Conservation (phyloP, 2,888 invertebrate genomes). For the Perdita meconis region DNA sequence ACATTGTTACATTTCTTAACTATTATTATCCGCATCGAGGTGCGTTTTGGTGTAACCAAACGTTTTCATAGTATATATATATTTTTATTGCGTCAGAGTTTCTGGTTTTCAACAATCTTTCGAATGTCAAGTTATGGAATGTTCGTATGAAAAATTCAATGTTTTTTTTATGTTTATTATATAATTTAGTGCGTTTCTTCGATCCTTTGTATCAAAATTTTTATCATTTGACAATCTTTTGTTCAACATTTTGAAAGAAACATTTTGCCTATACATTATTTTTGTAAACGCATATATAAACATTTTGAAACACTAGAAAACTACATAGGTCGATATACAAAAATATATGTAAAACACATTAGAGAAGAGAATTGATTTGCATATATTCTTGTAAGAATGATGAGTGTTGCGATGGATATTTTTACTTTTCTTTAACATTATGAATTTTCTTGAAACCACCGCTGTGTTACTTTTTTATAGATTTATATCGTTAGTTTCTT, state of each 20-base stretch:
- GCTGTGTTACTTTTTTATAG: slow-evolving; percentile 53
- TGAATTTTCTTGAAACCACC: slow-evolving; percentile 39
- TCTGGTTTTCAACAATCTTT: not conserved
- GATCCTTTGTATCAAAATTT: slow-evolving; percentile 18
- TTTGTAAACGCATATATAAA: slow-evolving; percentile 16
- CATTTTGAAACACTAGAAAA: slow-evolving; percentile 19
- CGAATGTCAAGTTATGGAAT: not conserved
- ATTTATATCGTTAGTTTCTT: slow-evolving; percentile 54
- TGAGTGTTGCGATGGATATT: slow-evolving; percentile 42
- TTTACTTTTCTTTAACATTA: slow-evolving; percentile 52
- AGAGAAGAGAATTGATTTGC: slow-evolving; percentile 21
- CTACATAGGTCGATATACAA: slow-evolving; percentile 19
- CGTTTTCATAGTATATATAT: not conserved
- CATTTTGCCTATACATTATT: slow-evolving; percentile 22
- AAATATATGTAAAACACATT: slow-evolving; percentile 29
- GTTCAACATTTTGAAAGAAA: slow-evolving; percentile 9
- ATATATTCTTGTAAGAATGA: slow-evolving; percentile 33
- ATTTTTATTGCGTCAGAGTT: not conserved
- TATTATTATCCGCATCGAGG: slow-evolving; percentile 1
- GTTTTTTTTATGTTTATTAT: slow-evolving; percentile 4
- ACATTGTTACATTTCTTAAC: not conserved
- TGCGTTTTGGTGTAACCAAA: slow-evolving; percentile 1
- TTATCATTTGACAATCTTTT: slow-evolving; percentile 8
- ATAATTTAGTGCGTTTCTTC: not conserved
- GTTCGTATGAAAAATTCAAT: slow-evolving; percentile 1